Base-by-base conservation (phyloP, 1,140 invertebrate species). In the Drosophila pandora region DNA sequence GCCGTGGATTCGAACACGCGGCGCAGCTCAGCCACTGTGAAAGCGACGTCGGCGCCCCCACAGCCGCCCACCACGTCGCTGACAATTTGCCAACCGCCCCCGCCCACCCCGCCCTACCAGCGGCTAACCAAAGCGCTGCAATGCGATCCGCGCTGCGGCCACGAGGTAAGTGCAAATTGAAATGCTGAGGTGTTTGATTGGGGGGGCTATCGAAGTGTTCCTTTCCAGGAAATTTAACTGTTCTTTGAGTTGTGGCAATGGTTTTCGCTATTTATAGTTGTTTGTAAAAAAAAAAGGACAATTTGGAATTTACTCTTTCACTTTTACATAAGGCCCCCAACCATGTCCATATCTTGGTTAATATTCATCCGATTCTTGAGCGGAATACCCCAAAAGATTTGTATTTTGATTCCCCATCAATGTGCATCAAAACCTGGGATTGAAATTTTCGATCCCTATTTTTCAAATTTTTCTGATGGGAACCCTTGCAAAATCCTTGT, bases 121-220 rank as follows among this genome's bases (percentile, higher is more conserved):
- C 79, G 91, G 82, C 85, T 92, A 23, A 92, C 91, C 70, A 91
- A 91, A 75, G 90, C 91, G 57, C 78, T 92, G 77, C 91, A 92
- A 89, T 87, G 85, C 78, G 91, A 92, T 90, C 91, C 91, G 56
- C 89, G 91, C 80, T 92, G 91, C 69, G 91, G 89, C 64, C 91
- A 92, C 89, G 91, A 92, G 91, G 91, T 92, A 73, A 90, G 76
- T 87, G 77, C 22, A 25, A 65, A 60, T 59, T 39, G 34, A 56
- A 55, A 50, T n/a, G 48, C 39, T 32, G 41, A 8, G 17, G 13
- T 1, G 41, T 43, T 43, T 8, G 6, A 21, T 21, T 17, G 41
- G 21, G 5, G 8, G 32, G 2, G 13, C 41, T 8, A 21, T 13
- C 8, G 13, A 17, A 41, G 0, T n/a, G 5, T 41, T n/a, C 39